Evolutionary conservation across 2,797 vertebrate species (phyloP).

Genomic region (Linurgus olivaceus): DNA sequence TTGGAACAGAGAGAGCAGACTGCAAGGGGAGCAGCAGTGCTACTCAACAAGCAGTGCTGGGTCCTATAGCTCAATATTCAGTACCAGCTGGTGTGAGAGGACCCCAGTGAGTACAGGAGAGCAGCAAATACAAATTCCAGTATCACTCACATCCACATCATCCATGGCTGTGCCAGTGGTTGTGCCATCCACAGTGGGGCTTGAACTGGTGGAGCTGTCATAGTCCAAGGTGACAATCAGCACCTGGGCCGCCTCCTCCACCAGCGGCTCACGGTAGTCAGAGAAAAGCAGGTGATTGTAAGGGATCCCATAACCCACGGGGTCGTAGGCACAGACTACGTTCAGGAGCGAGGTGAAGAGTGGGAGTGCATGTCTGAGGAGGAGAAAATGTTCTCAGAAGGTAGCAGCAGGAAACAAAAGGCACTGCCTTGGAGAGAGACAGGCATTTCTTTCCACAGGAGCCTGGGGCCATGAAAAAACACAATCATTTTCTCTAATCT

Average conservation of each 20-base stretch:
- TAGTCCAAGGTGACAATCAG: conserved; percentile 96
- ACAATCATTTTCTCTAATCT: neutral
- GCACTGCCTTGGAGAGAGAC: neutral
- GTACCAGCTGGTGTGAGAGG: neutral
- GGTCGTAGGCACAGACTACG: conserved; percentile 95
- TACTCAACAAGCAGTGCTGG: neutral
- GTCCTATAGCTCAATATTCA: neutral
- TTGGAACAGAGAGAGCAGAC: neutral
- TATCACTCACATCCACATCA: conserved; percentile 86
- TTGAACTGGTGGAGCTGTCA: conserved; percentile 79
- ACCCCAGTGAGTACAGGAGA: neutral
- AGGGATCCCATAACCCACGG: conserved; percentile 96
- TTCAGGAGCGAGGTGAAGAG: conserved; percentile 97
- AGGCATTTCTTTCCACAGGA: neutral
- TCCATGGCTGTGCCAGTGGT: conserved; percentile 90
- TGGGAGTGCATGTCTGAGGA: conserved; percentile 89
- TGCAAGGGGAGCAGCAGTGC: neutral
- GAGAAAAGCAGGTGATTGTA: conserved; percentile 98
- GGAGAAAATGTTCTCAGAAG: neutral
- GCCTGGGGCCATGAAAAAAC: neutral
- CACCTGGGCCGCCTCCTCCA: conserved; percentile 95
- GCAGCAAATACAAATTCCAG: neutral
- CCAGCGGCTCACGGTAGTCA: conserved; percentile 94
- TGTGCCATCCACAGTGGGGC: conserved; percentile 80
- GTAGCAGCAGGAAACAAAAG: neutral